Conservation (phyloP, 2,888 invertebrate species). For the Ramazzottius varieornatus region DNA sequence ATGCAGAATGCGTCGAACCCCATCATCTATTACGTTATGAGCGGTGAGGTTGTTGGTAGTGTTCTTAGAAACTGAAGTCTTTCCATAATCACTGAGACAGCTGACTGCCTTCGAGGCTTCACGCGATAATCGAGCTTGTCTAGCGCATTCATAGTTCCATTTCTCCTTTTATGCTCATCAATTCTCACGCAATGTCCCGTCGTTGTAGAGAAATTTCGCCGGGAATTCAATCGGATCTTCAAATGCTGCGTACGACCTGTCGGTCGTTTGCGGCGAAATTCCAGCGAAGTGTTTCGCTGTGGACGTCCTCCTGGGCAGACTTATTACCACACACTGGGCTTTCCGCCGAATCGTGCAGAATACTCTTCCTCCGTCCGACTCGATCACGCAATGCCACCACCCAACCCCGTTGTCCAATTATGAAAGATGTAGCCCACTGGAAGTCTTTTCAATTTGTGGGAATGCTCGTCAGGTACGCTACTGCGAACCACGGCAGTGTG, state of each 20-base stretch:
- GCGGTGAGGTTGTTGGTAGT: too few relatives aligned
- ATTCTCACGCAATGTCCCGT: too few relatives aligned
- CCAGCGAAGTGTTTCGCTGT: background rate
- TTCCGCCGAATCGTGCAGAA: background rate
- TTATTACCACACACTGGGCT: background rate
- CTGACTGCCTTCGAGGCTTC: background rate
- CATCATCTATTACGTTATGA: constrained; percentile 2
- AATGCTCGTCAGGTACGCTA: too few relatives aligned
- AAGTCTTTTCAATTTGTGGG: too few relatives aligned
- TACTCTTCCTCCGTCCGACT: background rate
- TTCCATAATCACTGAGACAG: too few relatives aligned
- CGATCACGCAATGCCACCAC: background rate
- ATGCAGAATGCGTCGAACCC: background rate
- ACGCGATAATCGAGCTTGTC: background rate
- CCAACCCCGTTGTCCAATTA: background rate
- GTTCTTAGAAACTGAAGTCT: too few relatives aligned
- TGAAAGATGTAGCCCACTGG: too few relatives aligned
- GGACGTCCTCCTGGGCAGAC: background rate
- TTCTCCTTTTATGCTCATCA: background rate
- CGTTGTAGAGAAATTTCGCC: background rate
- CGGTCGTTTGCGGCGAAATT: background rate
- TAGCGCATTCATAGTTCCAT: background rate
- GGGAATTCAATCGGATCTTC: constrained; percentile 2
- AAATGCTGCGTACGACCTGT: background rate
- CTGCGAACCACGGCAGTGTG: too few relatives aligned